phyloP scores from a whole-genome alignment of 2,113 vertebrate species.

The Arothron firmamentum region DNA sequence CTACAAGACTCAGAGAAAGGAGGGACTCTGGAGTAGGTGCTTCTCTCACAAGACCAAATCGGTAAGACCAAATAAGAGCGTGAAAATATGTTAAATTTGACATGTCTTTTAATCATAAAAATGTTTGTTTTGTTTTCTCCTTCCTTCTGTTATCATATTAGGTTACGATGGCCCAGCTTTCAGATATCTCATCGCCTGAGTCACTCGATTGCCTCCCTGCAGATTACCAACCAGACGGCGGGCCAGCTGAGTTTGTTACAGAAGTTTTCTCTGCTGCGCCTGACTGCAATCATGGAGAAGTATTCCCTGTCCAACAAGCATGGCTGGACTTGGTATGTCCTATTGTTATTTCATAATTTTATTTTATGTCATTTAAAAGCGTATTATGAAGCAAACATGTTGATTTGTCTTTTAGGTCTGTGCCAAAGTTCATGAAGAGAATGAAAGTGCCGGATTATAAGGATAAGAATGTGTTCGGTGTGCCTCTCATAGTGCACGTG shows the following conservation, averaged over 20 bases:
- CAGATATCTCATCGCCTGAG: slow-evolving; percentile 87
- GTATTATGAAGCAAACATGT: not conserved
- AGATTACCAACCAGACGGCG: slow-evolving; percentile 92
- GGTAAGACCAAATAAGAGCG: slow-evolving; percentile 70
- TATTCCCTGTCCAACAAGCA: slow-evolving; percentile 96
- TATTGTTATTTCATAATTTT: not conserved
- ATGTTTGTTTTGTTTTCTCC: not conserved
- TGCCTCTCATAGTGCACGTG: slow-evolving; percentile 94
- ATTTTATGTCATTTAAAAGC: not conserved
- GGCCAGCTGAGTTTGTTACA: slow-evolving; percentile 91
- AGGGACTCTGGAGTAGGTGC: slow-evolving; percentile 95
- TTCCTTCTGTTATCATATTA: slow-evolving; percentile 39
- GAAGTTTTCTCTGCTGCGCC: slow-evolving; percentile 90
- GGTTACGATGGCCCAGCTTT: slow-evolving; percentile 91
- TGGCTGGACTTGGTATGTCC: slow-evolving; percentile 92
- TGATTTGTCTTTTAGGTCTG: slow-evolving; percentile 78
- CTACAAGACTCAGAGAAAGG: slow-evolving; percentile 82
- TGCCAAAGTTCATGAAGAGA: slow-evolving; percentile 98
- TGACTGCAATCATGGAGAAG: slow-evolving; percentile 97
- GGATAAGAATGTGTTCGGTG: slow-evolving; percentile 94
- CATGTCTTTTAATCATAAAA: not conserved
- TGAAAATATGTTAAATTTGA: slow-evolving; percentile 1
- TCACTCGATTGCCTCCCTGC: slow-evolving; percentile 81
- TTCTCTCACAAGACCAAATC: slow-evolving; percentile 90
- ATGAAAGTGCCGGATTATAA: slow-evolving; percentile 97